phyloP scores from a whole-genome alignment of 92 coral and sea anemone species.

The Muricea muricata region DNA sequence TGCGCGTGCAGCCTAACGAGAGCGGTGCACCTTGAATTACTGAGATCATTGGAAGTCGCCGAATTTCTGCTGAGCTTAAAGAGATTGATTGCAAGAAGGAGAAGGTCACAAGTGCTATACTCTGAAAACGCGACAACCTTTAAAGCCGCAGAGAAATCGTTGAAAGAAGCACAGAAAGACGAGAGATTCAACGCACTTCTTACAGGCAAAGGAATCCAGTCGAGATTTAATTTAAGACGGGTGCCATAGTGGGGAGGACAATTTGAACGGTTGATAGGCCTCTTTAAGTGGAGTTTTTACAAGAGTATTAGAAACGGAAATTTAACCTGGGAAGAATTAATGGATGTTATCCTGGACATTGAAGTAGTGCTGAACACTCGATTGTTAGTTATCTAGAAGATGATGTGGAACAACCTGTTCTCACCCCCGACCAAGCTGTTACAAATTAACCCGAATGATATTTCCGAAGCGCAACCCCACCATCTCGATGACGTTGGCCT shows the following conservation, averaged over 20 bases:
- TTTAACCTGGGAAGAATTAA: neutral
- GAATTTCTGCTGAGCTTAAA: neutral
- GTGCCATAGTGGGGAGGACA: slow-evolving; percentile 2
- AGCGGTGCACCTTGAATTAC: neutral
- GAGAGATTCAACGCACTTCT: neutral
- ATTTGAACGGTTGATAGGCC: slow-evolving; percentile 2
- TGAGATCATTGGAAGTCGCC: neutral
- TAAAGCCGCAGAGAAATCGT: neutral
- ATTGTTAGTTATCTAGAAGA: neutral
- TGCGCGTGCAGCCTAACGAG: neutral
- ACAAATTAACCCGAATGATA: neutral
- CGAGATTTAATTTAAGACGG: neutral
- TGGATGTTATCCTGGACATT: neutral
- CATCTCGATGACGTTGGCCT: neutral
- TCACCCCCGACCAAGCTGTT: neutral
- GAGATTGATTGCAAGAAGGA: neutral
- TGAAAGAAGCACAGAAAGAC: neutral
- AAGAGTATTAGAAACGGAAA: slow-evolving; percentile 3
- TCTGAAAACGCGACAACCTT: slow-evolving; percentile 2
- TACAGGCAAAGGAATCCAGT: neutral
- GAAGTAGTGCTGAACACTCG: neutral
- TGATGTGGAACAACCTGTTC: neutral
- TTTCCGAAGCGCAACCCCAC: neutral
- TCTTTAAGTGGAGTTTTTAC: neutral
- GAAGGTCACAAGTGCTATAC: neutral